Evolutionary conservation across 2,797 vertebrate genomes (phyloP), one percentile per base, ranked within the genome.

Genomic region (Dendrocincla tyrannina): DNA sequence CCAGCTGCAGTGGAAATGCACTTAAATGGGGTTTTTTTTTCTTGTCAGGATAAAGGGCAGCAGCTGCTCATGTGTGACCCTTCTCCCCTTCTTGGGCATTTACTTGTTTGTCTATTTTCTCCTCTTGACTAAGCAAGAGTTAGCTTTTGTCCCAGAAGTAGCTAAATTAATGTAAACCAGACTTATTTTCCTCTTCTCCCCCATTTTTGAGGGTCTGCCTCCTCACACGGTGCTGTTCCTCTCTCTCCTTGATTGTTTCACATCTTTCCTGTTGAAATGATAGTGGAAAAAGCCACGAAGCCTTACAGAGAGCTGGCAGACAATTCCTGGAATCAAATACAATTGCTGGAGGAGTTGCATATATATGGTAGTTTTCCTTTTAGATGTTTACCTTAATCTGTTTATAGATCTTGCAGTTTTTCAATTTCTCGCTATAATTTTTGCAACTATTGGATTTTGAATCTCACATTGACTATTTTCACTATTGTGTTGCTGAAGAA

Each of bases 371-470:
- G 67, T 69, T 88, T 92, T 91, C 63, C 59, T 92, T 88, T 88
- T 42, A 35, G 37, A 47, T 52, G 52, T 82, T 93, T 82, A 67
- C 50, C n/a, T 64, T 95, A 63, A 73, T 91, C 70, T 85, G 82
- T 66, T 91, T 88, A 55, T 72, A 46, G 84, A 82, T 81, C 73
- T 91, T 74, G 52, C 76, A 67, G 47, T 56, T 84, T 81, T 76
- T 89, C 87, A 73, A 7, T 94, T 92, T 84, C 77, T 88, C 56
- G 13, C 87, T 47, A 0, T 72, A 88, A 76, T 69, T 85, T 73
- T 93, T 88, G 59, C 67, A 79, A 22, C 47, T 76, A 41, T 81
- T 91, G 75, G 73, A 76, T 89, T 91, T 74, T n/a, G 63, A 85
- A 32, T 73, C 64, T 85, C 30, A 10, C 7, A 17, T 74, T 85